Evolutionary conservation across 2,888 invertebrate genomes (phyloP), one percentile per base, ranked within the genome.

Genomic region (Synergus itoensis): DNA sequence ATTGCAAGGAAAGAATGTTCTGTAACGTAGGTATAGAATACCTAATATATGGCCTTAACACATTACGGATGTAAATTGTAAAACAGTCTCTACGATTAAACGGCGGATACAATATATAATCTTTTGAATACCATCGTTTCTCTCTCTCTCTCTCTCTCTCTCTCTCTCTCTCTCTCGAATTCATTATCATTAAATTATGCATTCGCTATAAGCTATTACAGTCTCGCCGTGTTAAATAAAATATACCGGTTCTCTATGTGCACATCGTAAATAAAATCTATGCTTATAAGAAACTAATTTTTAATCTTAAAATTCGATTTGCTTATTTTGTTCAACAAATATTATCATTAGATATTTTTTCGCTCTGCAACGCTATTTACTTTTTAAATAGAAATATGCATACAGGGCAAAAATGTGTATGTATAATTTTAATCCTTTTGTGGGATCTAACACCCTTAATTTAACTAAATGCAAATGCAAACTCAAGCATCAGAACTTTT

Each of bases 71-170:
- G 18, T 60, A 21, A 28, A 60, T 21, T 28, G 21, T 60, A 21
- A 60, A 60, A 21, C 21, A 21, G 60, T 60, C 60, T 60, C n/a
- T 18, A 60, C 9, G 3, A 28, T 21, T 21, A 28, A 4, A 60
- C 21, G 21, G 60, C 21, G 60, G 48, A 28, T 73, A 65, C 41
- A 65, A 65, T 65, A 40, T 65, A 73, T 28, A 48, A 28, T 16
- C n/a, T 53, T 48, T 48, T 53, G 36, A 73, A 48, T 28, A 73
- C 69, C 67, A 28, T 21, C 45, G 16, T 73, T 48, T 73, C 69
- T 48, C 28, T 28, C 48, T 48, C 28, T 28, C 48, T 69, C 69
- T 48, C 28, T 69, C 69, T 48, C 28, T 69, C 69, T 48, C 28
- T 69, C 69, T 48, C 28, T 69, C 69, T 48, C 28, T 69, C 69